Percentiles rank a stretch among this genome's conserved stretches.
Evolutionary conservation across 2,113 vertebrate genomes (phyloP).

Genomic region (Cryptomyrus ogoouensis): DNA sequence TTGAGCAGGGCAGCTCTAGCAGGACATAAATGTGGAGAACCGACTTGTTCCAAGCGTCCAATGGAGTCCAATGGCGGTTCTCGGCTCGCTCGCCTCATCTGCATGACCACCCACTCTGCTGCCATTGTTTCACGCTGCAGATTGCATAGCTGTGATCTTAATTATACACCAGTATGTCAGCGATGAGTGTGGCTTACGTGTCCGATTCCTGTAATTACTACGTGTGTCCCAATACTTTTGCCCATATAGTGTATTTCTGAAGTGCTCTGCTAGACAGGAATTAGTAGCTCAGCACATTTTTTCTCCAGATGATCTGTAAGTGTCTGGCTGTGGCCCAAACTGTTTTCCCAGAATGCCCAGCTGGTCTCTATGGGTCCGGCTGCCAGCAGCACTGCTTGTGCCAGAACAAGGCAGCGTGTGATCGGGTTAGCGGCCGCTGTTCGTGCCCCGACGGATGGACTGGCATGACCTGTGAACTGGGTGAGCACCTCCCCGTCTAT

Average conservation of each 20-base stretch:
- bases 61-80: neutral
- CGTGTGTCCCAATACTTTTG: neutral
- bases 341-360: conserved; percentile 63
- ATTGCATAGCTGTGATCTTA: neutral
- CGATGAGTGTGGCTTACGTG: neutral
- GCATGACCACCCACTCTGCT: neutral
- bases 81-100: neutral
- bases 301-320: neutral
- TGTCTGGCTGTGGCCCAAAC: neutral
- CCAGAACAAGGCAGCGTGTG: conserved; percentile 30
- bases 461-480: conserved; percentile 42
- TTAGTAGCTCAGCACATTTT: neutral
- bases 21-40: neutral
- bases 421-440: conserved; percentile 38
- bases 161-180: neutral
- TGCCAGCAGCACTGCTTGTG: conserved; percentile 49
- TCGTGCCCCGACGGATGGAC: conserved; percentile 42
- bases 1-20: neutral
- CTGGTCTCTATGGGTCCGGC: conserved; percentile 45
- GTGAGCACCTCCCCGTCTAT: conserved; percentile 33
- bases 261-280: neutral
- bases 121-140: neutral
- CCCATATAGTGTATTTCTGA: neutral
- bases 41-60: neutral
- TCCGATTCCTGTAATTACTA: neutral